A percentile compares a stretch with the other conserved stretches of the same genome.
Conservation (phyloP, 2,797 vertebrate species). For the Hippocampus kuda region DNA sequence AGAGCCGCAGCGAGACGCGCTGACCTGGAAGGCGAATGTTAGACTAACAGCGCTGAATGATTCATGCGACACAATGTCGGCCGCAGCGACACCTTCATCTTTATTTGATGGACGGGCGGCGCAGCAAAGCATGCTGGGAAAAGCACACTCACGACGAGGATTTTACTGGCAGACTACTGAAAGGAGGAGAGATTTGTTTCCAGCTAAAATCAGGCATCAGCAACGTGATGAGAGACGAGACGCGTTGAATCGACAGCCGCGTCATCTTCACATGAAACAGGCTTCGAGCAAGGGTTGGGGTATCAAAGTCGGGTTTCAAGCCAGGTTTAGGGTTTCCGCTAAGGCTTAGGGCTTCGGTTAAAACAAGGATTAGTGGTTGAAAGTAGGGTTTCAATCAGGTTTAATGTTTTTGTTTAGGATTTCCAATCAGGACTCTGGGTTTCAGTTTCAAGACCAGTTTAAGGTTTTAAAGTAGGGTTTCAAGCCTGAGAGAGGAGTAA, state of each 20-base stretch:
- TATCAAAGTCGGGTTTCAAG: not conserved
- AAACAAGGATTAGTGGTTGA: not conserved
- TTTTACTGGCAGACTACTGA: not conserved
- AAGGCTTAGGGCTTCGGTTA: not conserved
- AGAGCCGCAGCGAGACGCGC: slow-evolving; percentile 39
- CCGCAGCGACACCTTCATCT: slow-evolving; percentile 59
- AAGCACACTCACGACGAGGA: not conserved
- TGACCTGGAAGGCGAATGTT: slow-evolving; percentile 59
- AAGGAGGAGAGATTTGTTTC: not conserved
- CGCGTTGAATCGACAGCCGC: not conserved
- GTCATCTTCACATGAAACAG: no score
- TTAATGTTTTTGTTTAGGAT: not conserved
- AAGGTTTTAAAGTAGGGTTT: no score
- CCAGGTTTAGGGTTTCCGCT: not conserved
- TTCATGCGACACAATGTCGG: slow-evolving; percentile 55
- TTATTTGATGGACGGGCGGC: slow-evolving; percentile 45
- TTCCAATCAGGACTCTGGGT: no score
- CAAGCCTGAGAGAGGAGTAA: no score
- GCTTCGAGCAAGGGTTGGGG: not conserved
- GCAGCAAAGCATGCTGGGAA: slow-evolving; percentile 3
- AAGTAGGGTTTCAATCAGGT: not conserved
- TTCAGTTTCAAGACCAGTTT: no score
- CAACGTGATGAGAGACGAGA: not conserved
- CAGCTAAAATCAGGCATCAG: not conserved
- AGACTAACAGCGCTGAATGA: slow-evolving; percentile 64